Base-by-base conservation (phyloP, 1,140 invertebrate species). In the Steinernema feltiae region DNA sequence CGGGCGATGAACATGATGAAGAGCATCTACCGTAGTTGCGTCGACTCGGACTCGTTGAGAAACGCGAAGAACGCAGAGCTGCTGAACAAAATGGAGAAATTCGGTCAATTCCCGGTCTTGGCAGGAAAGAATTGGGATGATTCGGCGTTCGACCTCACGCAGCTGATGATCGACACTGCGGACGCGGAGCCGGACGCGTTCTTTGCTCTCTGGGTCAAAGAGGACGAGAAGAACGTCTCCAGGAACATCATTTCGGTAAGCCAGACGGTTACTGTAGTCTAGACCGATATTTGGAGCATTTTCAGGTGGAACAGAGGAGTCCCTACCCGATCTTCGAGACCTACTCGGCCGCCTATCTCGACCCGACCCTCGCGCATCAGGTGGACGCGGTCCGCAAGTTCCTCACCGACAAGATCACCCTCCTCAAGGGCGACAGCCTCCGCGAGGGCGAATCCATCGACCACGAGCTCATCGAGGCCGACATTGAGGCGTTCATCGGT, bases 81-180 rank as follows among this genome's bases (percentile, higher is more conserved):
- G 12, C 79, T 92, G 30, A 87, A 90, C 35, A 88, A 95, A 32
- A 86, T 95, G 27, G 87, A 91, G 0, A 86, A 91, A 63, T 86
- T 95, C 0, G 93, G 93, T 30, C 92, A 92, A 0, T 94, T 92
- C 93, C 94, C 94, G 0, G 90, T 95, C 0, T 81, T 94, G 1
- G 87, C 90, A 30, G 82, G 88, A 0, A 77, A 75, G 1, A 80
- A 89, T 1, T 93, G 91, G 91, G 88, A 90, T 74, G 86, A 88
- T 1, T 79, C 77, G 0, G 82, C 87, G 0, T 93, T 93, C 83
- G 90, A 94, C 85, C 91, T 92, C 89, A 88, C 93, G 3, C 89
- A 90, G 46, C 86, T 93, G 69, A 90, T 93, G 81, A 92, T 91
- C 2, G 90, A 91, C 72, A 84, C 95, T 7, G 88, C 92, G 1